These are phyloP conservation scores for Gobius niger DNA, from an alignment of 2,113 vertebrate genomes.

Conservation along the genomic window DNA sequence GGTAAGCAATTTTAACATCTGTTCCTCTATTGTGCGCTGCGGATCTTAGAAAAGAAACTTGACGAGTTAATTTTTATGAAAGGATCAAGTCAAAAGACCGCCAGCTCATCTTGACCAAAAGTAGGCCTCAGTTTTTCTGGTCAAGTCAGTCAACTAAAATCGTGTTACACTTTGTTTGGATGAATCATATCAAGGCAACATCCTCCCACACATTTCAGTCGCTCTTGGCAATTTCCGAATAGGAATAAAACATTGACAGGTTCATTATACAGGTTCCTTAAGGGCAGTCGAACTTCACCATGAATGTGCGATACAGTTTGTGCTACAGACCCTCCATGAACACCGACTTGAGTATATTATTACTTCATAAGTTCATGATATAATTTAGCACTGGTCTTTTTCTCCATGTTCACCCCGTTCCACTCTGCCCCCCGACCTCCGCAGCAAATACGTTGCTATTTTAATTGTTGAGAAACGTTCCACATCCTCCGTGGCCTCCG, in stretches of 20 bases:
- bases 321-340: too few species aligned
- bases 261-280: not conserved
- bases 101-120: too few species aligned
- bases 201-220: not conserved
- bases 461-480: too few species aligned
- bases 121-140: not conserved
- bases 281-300: not conserved
- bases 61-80: not conserved
- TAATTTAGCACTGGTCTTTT: too few species aligned
- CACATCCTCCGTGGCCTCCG: too few species aligned
- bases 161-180: not conserved
- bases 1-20: slow-evolving; percentile 53
- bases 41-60: not conserved
- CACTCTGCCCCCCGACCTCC: too few species aligned
- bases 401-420: too few species aligned
- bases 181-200: not conserved
- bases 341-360: too few species aligned
- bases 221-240: not conserved
- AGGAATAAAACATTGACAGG: too few species aligned
- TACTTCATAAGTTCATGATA: too few species aligned
- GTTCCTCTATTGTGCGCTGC: slow-evolving; percentile 21
- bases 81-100: too few species aligned
- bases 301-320: not conserved
- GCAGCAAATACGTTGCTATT: too few species aligned
- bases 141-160: not conserved